Evolutionary conservation across 2,113 vertebrate species (phyloP).

Genomic region (Paramormyrops kingsleyae): DNA sequence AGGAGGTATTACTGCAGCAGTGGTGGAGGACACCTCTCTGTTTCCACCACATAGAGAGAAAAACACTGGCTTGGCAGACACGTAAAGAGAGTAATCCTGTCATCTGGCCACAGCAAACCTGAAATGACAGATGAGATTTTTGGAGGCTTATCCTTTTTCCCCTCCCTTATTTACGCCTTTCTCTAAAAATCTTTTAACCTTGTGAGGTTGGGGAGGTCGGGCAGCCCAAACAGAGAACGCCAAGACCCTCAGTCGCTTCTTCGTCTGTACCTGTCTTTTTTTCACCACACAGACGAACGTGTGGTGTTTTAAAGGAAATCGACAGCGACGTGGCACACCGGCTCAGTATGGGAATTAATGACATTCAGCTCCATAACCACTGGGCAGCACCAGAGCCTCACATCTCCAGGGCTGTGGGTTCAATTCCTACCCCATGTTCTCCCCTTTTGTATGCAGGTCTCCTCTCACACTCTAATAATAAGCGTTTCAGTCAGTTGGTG

Average conservation of each 20-base stretch:
- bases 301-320: not conserved
- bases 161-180: conserved; percentile 24
- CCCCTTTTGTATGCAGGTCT: not conserved
- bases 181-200: conserved; percentile 21
- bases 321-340: not conserved
- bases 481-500: not conserved
- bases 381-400: not conserved
- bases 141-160: conserved; percentile 10
- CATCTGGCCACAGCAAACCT: conserved; percentile 31
- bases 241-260: not conserved
- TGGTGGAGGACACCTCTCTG: not conserved
- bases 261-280: not conserved
- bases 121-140: conserved; percentile 33
- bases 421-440: not conserved
- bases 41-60: conserved; percentile 21
- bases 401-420: not conserved
- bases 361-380: not conserved
- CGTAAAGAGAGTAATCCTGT: conserved; percentile 25
- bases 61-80: conserved; percentile 26
- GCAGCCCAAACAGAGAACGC: not conserved
- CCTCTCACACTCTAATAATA: not conserved
- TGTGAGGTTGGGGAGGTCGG: not conserved
- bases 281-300: not conserved
- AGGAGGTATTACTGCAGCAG: conserved; percentile 17
- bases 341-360: not conserved